phyloP scores from a whole-genome alignment of 2,888 invertebrate genomes.

The Psylliodes chrysocephalus region DNA sequence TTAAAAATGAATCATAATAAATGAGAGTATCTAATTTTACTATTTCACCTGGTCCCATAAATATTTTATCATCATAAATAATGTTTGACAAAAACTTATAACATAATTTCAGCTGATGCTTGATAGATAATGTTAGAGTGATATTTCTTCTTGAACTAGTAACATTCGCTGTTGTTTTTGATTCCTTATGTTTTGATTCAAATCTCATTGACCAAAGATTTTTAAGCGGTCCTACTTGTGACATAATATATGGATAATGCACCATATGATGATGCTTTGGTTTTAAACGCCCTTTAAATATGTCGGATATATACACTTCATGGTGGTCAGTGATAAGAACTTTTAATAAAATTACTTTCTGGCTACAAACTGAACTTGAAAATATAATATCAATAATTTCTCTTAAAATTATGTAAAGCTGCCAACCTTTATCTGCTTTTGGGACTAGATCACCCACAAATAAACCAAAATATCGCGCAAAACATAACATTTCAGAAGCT shows the following conservation, averaged over 20 bases:
- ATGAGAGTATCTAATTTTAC: too few relatives aligned
- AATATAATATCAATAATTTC: constrained; percentile 22
- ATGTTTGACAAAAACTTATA: neutral
- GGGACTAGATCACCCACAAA: constrained; percentile 34
- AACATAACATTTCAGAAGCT: constrained; percentile 36
- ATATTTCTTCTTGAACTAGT: constrained; percentile 17
- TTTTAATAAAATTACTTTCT: too few relatives aligned
- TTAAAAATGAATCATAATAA: too few relatives aligned
- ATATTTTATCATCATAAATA: too few relatives aligned
- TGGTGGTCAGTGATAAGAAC: too few relatives aligned
- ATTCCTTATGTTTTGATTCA: constrained; percentile 37
- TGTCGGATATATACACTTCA: too few relatives aligned
- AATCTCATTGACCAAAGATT: constrained; percentile 30
- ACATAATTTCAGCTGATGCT: constrained; percentile 3
- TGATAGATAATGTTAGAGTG: constrained; percentile 5
- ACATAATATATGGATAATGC: constrained; percentile 39
- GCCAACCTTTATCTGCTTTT: constrained; percentile 25
- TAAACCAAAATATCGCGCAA: constrained; percentile 29
- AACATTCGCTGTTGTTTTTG: constrained; percentile 29
- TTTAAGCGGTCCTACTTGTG: constrained; percentile 31
- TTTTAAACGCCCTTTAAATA: constrained; percentile 17
- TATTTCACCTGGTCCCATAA: too few relatives aligned
- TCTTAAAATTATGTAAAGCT: constrained; percentile 25
- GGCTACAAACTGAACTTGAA: too few relatives aligned
- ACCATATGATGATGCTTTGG: constrained; percentile 41